phyloP scores from a whole-genome alignment of 2,113 vertebrate genomes.

The Tamias sibiricus region DNA sequence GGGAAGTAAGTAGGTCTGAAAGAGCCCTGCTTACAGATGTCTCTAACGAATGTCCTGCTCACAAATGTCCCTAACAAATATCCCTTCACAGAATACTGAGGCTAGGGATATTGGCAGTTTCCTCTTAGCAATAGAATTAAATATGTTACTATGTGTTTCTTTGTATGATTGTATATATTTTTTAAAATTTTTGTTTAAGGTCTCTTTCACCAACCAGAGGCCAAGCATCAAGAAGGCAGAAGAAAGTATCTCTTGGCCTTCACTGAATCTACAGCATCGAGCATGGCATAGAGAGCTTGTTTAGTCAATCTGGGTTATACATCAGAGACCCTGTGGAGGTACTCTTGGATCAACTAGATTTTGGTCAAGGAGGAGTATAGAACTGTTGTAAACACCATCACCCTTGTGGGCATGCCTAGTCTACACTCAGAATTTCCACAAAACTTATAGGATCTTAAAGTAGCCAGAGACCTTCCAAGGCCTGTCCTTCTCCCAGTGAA shows the following conservation, averaged over 20 bases:
- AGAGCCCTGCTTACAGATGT: not conserved
- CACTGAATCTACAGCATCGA: not conserved
- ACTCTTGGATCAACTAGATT: not conserved
- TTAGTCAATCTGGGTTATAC: not conserved
- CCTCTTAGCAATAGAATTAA: not conserved
- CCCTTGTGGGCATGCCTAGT: not conserved
- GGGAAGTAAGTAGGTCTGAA: not conserved
- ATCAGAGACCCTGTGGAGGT: not conserved
- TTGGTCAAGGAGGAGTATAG: not conserved
- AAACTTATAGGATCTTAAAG: not conserved
- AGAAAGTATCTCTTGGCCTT: not conserved
- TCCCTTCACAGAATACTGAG: not conserved
- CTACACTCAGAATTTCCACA: not conserved
- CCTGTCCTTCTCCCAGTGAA: not conserved
- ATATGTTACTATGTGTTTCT: conserved; percentile 4
- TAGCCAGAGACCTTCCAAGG: not conserved
- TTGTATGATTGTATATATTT: not conserved
- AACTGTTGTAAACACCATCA: not conserved
- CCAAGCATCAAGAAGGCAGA: not conserved
- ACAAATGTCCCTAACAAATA: not conserved
- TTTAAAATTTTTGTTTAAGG: not conserved
- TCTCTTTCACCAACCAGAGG: not conserved
- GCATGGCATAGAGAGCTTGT: not conserved
- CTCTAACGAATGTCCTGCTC: not conserved
- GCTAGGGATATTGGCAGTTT: not conserved